Conservation (phyloP, 2,888 invertebrate species). For the Microctonus brassicae region DNA sequence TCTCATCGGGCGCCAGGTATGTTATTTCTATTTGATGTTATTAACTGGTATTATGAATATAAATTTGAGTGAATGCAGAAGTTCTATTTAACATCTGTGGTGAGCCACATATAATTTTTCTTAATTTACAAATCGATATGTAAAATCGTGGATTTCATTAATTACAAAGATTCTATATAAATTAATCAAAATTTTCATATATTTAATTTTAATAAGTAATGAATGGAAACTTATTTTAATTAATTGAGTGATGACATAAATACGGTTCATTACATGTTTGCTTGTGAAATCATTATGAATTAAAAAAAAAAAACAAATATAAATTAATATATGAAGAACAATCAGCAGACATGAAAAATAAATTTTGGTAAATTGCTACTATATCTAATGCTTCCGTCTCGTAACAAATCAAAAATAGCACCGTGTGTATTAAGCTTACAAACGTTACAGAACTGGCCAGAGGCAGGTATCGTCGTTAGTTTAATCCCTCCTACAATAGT, state of each 20-base stretch:
- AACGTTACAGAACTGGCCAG: constrained; percentile 70
- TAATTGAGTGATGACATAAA: not conserved
- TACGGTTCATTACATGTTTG: not conserved
- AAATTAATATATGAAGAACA: not conserved
- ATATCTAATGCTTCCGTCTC: not conserved
- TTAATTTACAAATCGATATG: not conserved
- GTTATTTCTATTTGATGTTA: constrained; percentile 35
- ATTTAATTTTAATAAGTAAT: not conserved
- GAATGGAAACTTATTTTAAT: not conserved
- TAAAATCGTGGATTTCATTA: not conserved
- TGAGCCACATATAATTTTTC: not conserved
- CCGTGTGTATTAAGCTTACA: constrained; percentile 57
- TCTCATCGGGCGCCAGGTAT: constrained; percentile 69
- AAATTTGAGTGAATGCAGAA: no score
- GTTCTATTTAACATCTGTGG: not conserved
- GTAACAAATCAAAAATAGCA: not conserved
- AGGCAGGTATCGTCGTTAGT: constrained; percentile 69
- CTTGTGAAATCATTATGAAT: not conserved
- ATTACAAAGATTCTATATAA: not conserved
- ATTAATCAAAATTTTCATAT: not conserved
- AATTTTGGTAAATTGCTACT: not conserved
- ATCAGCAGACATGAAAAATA: not conserved
- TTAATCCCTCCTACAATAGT: constrained; percentile 34
- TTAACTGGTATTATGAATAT: not conserved
- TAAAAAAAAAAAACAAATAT: not conserved